phyloP scores from a whole-genome alignment of 1,140 invertebrate species.

The Bombus confusus region DNA sequence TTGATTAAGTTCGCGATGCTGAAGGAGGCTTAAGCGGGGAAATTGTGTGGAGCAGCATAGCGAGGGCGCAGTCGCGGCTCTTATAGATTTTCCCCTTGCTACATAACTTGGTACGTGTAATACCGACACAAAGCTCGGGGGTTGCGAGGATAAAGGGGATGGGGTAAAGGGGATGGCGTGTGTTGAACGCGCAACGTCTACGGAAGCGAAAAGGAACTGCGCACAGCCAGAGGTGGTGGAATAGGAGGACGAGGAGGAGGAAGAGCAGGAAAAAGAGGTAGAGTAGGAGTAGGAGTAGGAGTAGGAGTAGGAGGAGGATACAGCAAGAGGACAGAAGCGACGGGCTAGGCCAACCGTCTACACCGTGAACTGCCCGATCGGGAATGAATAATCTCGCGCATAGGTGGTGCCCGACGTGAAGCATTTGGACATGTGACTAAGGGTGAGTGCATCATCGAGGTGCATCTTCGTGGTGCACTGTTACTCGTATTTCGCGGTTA shows the following conservation, averaged over 20 bases:
- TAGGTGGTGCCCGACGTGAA: conserved; percentile 50
- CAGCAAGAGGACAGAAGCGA: conserved; percentile 65
- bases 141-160: conserved; percentile 19
- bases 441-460: conserved; percentile 53
- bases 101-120: conserved; percentile 1
- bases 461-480: conserved; percentile 55
- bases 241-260: conserved; percentile 18
- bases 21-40: conserved; percentile 41
- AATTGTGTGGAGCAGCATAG: conserved; percentile 27
- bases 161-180: conserved; percentile 31
- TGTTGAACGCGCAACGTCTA: conserved; percentile 12
- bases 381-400: conserved; percentile 62
- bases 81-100: conserved; percentile 80
- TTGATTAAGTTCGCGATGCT: conserved; percentile 2
- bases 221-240: conserved; percentile 38
- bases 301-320: conserved; percentile 32
- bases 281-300: conserved; percentile 11
- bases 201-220: conserved; percentile 50
- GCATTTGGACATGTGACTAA: conserved; percentile 64
- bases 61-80: conserved; percentile 77
- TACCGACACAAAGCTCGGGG: conserved; percentile 44
- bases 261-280: conserved; percentile 11
- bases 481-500: conserved; percentile 33
- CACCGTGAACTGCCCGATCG: conserved; percentile 56
- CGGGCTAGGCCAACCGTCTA: conserved; percentile 66